Base-by-base conservation (phyloP, 1,140 invertebrate species). In the Myzus persicae region DNA sequence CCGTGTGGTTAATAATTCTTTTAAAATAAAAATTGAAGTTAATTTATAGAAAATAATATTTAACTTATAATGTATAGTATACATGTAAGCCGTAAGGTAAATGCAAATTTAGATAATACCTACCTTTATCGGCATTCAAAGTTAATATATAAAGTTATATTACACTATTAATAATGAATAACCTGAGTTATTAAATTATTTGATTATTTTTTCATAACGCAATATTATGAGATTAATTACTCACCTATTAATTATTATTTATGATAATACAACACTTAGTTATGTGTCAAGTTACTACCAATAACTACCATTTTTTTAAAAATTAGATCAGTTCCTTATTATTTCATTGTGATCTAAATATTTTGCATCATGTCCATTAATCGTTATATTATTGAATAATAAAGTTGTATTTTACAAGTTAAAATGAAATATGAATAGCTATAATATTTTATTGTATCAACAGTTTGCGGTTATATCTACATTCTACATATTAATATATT, bases 1-100 rank as follows among this genome's bases (percentile, higher is more conserved):
- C 85, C 85, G 40, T 31, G 84, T 44, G 82, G 22, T 76, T 76
- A 76, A 76, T 76, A 76, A 76, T 76, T 76, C n/a, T 76, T 76
- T 76, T 4, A n/a, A 76, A 76, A 76, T n/a, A 4, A 76, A 76
- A 76, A 76, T 5, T n/a, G 6, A n/a, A 76, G 14, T n/a, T 76
- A n/a, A 76, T 76, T n/a, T 14, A 76, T 76, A n/a, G 31, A 67
- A 67, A 67, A n/a, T 67, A 67, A 24, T 0, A n/a, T n/a, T 67
- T n/a, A n/a, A 59, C 11, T 54, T 26, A 54, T 26, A 54, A 26
- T 2, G 22, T 26, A 26, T 3, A 2, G 7, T 54, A n/a, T 14
- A 67, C 14, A 67, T 7, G 26, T 24, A 54, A 7, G 24, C 24
- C 31, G 11, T n/a, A 67, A 31, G 54, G 9, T 31, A 31, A 31